phyloP scores from a whole-genome alignment of 2,797 vertebrate species.

The Gorsachius magnificus region DNA sequence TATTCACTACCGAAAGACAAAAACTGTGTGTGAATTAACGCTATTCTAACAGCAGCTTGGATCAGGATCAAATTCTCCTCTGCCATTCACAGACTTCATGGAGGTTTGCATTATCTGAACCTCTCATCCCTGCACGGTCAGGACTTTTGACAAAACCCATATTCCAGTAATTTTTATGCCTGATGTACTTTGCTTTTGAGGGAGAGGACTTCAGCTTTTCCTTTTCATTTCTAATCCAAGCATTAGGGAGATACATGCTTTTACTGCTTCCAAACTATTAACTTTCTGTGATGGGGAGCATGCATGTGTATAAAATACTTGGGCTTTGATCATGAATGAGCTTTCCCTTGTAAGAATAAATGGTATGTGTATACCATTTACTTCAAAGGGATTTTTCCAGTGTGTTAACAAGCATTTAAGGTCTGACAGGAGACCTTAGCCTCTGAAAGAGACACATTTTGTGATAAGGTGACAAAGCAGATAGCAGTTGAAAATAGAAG shows the following conservation, averaged over 20 bases:
- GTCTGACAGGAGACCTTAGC: not conserved
- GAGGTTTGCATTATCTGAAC: not conserved
- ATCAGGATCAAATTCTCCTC: not conserved
- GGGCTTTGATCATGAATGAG: not conserved
- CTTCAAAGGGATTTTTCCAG: not conserved
- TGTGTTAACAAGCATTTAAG: not conserved
- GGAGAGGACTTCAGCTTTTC: not conserved
- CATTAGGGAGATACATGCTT: not conserved
- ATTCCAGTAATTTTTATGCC: not conserved
- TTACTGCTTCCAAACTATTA: not conserved
- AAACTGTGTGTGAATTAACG: not conserved
- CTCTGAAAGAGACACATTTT: not conserved
- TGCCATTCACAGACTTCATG: not conserved
- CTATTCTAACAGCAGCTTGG: not conserved
- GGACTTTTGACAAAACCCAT: not conserved
- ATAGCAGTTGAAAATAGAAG: not conserved
- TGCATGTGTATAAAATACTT: not conserved
- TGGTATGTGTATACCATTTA: fast-evolving
- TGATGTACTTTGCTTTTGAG: not conserved
- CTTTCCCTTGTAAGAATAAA: not conserved
- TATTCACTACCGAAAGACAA: not conserved
- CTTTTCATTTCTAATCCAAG: not conserved
- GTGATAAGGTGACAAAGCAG: not conserved
- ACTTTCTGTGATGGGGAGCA: not conserved
- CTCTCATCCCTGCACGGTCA: not conserved